These are phyloP conservation scores for Tachina lurida DNA, from an alignment of 2,888 invertebrate genomes.

Conservation along the genomic window DNA sequence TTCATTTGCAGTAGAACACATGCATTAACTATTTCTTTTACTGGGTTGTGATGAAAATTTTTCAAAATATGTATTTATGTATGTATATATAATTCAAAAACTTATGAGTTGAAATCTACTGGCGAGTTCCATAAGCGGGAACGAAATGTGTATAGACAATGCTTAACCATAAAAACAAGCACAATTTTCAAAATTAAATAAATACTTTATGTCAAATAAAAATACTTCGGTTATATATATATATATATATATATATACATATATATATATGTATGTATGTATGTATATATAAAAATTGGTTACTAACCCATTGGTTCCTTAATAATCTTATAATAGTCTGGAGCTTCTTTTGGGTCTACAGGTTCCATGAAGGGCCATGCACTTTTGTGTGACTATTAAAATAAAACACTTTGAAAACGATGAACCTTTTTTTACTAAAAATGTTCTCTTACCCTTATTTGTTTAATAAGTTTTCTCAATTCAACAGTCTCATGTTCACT, in stretches of 20 bases:
- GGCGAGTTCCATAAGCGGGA: too few species aligned
- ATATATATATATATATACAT: background rate
- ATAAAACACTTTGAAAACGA: background rate
- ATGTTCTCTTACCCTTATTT: slow-evolving; percentile 87
- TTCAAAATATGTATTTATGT: too few species aligned
- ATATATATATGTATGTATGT: background rate
- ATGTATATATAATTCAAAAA: too few species aligned
- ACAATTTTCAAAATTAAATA: background rate
- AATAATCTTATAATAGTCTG: slow-evolving; percentile 97
- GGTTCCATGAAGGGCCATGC: slow-evolving; percentile 99
- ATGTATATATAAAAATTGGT: slow-evolving; percentile 73
- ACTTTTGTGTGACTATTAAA: slow-evolving; percentile 92
- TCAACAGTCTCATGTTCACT: slow-evolving; percentile 91
- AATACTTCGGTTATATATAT: background rate
- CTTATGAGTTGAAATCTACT: too few species aligned
- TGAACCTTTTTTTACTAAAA: background rate
- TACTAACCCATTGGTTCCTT: slow-evolving; percentile 97
- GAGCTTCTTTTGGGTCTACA: slow-evolving; percentile 97
- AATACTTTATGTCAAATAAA: background rate
- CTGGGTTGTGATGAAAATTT: too few species aligned
- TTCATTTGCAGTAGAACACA: too few species aligned
- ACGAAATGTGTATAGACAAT: too few species aligned
- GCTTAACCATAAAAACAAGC: too few species aligned
- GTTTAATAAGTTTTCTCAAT: slow-evolving; percentile 92
- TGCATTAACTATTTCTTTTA: too few species aligned